Evolutionary conservation across 2,113 vertebrate species (phyloP).

Genomic region (Sterrhoptilus dennistouni): DNA sequence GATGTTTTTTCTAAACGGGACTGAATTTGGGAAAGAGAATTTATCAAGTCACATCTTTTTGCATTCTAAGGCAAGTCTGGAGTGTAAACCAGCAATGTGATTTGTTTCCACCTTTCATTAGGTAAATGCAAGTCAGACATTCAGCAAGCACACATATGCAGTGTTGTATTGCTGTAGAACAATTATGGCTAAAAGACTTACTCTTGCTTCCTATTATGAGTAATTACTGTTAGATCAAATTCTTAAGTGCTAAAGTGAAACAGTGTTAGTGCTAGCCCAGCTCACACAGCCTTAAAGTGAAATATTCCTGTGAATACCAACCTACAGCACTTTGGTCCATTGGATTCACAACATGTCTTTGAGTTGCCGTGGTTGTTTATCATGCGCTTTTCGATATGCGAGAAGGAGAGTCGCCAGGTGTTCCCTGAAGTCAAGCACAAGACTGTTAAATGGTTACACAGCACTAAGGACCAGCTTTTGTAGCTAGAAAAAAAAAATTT

Average conservation of each 20-base stretch:
- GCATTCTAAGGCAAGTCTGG: neutral
- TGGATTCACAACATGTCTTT: constrained; percentile 82
- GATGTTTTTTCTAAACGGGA: neutral
- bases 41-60: neutral
- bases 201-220: neutral
- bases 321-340: constrained; percentile 81
- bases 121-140: neutral
- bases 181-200: neutral
- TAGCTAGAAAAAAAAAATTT: neutral
- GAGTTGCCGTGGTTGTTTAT: constrained; percentile 74
- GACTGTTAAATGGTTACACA: neutral
- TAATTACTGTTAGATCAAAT: neutral
- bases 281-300: neutral
- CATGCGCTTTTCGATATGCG: constrained; percentile 82
- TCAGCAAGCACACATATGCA: fast-evolving
- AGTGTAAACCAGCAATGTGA: neutral
- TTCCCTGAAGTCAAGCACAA: constrained; percentile 69
- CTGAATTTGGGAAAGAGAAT: neutral
- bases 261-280: neutral
- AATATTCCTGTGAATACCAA: constrained; percentile 5
- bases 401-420: constrained; percentile 87
- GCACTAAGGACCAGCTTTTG: neutral
- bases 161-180: neutral
- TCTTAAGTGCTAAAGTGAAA: neutral
- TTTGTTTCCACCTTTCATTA: neutral